A percentile compares a stretch with the other conserved stretches of the same genome.
Evolutionary conservation across 2,797 vertebrate species (phyloP).

Genomic region (Takifugu ocellatus): DNA sequence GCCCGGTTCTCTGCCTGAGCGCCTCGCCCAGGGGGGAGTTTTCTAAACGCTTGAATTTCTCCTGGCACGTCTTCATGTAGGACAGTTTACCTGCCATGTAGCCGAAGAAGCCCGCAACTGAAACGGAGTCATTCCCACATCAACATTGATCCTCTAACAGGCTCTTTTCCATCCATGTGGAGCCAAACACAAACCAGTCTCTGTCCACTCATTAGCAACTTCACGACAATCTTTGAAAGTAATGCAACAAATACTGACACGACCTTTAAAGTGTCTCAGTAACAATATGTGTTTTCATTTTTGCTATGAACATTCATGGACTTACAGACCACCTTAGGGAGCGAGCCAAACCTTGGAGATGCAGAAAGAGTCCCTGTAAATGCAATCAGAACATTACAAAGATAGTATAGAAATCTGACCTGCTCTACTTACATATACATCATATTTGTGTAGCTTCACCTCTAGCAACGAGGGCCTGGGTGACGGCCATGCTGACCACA

Average conservation of each 20-base stretch:
- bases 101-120: conserved; percentile 72
- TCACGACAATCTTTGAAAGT: too few species aligned
- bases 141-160: not conserved
- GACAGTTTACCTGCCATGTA: conserved; percentile 88
- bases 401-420: not conserved
- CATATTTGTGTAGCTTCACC: conserved; percentile 41
- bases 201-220: too few species aligned
- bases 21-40: conserved; percentile 88
- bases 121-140: conserved; percentile 1
- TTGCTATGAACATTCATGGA: conserved; percentile 6
- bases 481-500: conserved; percentile 56
- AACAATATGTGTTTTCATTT: not conserved
- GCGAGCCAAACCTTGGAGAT: conserved; percentile 62
- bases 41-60: conserved; percentile 87
- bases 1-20: conserved; percentile 73
- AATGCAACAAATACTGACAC: too few species aligned
- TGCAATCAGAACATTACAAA: conserved; percentile 4
- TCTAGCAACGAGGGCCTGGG: conserved; percentile 63
- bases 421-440: too few species aligned
- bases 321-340: conserved; percentile 74
- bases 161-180: not conserved
- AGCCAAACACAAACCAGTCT: too few species aligned
- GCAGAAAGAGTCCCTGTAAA: conserved; percentile 53
- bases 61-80: conserved; percentile 85
- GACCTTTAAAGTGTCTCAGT: too few species aligned